A percentile compares a stretch with the other conserved stretches of the same genome.
phyloP scores from a whole-genome alignment of 2,888 invertebrate genomes.

The Nezara viridula region DNA sequence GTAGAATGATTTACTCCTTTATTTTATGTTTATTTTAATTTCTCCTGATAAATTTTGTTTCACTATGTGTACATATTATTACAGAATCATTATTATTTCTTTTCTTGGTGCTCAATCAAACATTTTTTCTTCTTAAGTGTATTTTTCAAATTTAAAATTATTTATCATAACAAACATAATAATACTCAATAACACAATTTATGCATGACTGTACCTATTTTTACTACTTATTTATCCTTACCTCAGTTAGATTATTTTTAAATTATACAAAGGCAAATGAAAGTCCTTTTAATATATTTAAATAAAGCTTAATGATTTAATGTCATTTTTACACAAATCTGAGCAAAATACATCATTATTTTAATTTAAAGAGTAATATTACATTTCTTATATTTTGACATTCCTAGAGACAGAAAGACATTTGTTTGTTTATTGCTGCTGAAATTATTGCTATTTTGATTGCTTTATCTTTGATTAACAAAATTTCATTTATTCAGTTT shows the following conservation, averaged over 20 bases:
- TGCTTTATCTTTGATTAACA: neutral
- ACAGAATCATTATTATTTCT: neutral
- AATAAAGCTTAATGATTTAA: neutral
- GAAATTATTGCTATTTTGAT: constrained; percentile 39
- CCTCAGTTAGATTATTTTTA: neutral
- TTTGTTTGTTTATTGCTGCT: constrained; percentile 36
- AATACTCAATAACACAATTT: constrained; percentile 24
- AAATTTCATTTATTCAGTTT: neutral
- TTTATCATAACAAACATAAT: constrained; percentile 8
- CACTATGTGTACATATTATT: constrained; percentile 17
- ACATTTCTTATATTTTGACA: constrained; percentile 14
- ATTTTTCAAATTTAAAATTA: neutral
- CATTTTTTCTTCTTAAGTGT: neutral
- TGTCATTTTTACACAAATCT: neutral
- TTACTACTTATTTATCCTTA: constrained; percentile 11
- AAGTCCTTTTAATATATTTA: neutral
- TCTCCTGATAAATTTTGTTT: constrained; percentile 8
- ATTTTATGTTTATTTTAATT: constrained; percentile 24
- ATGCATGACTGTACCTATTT: constrained; percentile 49
- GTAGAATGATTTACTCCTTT: constrained; percentile 48
- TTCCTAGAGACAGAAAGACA: constrained; percentile 10
- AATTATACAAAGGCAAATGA: neutral
- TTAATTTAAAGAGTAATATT: neutral
- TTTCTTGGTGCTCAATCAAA: constrained; percentile 33
- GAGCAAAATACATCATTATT: neutral